Evolutionary conservation across 2,888 invertebrate species (phyloP), one percentile per base, ranked within the genome.

Genomic region (Bombylius major): DNA sequence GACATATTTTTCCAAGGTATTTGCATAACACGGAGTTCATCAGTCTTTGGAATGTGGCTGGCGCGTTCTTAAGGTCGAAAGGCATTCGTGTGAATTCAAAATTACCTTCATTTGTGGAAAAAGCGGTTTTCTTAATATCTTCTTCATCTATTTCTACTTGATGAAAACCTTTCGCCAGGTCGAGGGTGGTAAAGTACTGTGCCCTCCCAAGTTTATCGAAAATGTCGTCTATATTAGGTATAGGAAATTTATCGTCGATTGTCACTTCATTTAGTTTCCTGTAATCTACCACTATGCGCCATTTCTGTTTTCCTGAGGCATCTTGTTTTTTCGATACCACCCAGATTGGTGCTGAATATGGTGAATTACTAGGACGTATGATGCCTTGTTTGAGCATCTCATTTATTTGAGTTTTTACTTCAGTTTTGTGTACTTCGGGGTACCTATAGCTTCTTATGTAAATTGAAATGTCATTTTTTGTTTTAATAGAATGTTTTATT

Each of bases 301-400:
- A 61, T 47, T 62, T 60, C 33, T 57, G 23, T 50, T 50, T 45
- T 4, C 57, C 57, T 8, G 59, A 59, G 12, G 59, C 55, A 31
- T 60, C 55, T 4, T 42, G 1, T 14, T 62, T 62, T 42, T 62
- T 62, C 0, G 60, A 57, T 0, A 62, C 60, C 3, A 61, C 50
- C 62, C 62, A 63, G 1, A 63, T 55, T 2, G 60, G 60, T 12
- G 59, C 53, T 4, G 59, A 59, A 47, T 59, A 62, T 31, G 60
- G 61, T 31, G 60, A 62, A 23, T 47, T 47, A 33, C 60, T 61
- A 6, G 36, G 54, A 11, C 53, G 54, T n/a, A 60, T 55, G 3
- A 60, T 58, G 5, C 51, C 48, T 31, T 59, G 58, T n/a, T 63
- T 47, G 42, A 68, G 51, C 64, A 67, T 65, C 58, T 65, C 62